phyloP scores from a whole-genome alignment of 2,888 invertebrate species.

The Latrodectus hesperus region DNA sequence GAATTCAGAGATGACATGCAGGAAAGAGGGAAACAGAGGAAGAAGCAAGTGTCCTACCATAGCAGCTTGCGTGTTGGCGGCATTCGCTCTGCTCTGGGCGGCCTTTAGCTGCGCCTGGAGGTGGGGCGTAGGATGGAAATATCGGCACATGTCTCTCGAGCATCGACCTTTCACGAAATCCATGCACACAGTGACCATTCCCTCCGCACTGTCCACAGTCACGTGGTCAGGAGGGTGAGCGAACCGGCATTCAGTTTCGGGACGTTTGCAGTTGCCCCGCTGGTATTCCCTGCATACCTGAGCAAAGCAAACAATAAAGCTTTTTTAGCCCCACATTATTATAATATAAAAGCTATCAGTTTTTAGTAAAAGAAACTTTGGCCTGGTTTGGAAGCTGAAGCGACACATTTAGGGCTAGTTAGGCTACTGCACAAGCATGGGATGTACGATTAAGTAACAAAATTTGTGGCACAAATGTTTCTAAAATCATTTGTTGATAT shows the following conservation, averaged over 20 bases:
- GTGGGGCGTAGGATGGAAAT: slow-evolving; percentile 99
- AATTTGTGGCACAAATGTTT: no score
- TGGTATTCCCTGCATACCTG: slow-evolving; percentile 94
- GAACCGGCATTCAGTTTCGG: slow-evolving; percentile 98
- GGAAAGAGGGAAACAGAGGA: slow-evolving; percentile 44
- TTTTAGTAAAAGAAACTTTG: neutral
- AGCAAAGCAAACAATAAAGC: slow-evolving; percentile 68
- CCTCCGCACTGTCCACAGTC: slow-evolving; percentile 93
- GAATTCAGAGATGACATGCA: slow-evolving; percentile 20
- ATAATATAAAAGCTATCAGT: slow-evolving; percentile 27
- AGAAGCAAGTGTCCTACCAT: slow-evolving; percentile 73
- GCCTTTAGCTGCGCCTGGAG: slow-evolving; percentile 99
- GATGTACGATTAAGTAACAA: no score
- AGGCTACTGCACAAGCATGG: slow-evolving; percentile 4
- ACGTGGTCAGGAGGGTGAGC: slow-evolving; percentile 98
- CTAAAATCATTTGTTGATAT: no score
- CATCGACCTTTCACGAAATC: slow-evolving; percentile 99
- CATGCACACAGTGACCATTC: slow-evolving; percentile 99
- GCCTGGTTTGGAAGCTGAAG: no score
- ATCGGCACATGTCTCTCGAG: slow-evolving; percentile 99
- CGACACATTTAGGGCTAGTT: neutral
- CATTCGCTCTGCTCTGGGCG: slow-evolving; percentile 80
- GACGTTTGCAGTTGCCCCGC: slow-evolving; percentile 98
- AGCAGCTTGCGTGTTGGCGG: slow-evolving; percentile 74
- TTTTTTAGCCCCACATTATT: slow-evolving; percentile 37